Evolutionary conservation across 1,140 invertebrate genomes (phyloP).

Genomic region (Sipha flava): DNA sequence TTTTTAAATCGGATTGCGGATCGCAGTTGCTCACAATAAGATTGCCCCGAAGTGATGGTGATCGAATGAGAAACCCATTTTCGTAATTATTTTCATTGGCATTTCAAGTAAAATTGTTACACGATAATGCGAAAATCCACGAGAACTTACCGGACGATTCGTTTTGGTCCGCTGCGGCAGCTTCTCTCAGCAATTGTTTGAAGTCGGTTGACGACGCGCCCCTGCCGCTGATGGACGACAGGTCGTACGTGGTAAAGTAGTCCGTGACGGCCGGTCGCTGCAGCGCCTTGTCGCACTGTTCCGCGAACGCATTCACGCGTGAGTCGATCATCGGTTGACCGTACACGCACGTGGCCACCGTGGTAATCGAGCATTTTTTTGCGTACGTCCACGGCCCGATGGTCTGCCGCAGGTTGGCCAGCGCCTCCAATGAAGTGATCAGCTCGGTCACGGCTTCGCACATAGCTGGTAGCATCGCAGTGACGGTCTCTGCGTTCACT

Average conservation of each 20-base stretch:
- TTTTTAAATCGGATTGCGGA: too few relatives aligned
- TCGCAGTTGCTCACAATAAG: too few relatives aligned
- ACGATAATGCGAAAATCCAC: too few relatives aligned
- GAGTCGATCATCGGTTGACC: background rate
- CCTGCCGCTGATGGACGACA: background rate
- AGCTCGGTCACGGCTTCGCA: background rate
- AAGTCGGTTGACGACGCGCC: background rate
- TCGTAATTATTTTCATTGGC: too few relatives aligned
- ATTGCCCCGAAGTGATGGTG: too few relatives aligned
- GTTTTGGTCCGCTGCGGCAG: background rate
- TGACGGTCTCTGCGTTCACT: background rate
- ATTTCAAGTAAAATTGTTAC: too few relatives aligned
- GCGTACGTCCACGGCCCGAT: background rate
- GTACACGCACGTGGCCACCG: slow-evolving; percentile 16
- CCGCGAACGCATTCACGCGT: background rate
- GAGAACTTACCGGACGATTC: background rate
- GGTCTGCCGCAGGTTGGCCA: background rate
- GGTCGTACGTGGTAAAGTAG: background rate
- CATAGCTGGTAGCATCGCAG: background rate
- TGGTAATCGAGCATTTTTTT: background rate
- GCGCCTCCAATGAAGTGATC: background rate
- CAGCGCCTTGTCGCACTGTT: background rate
- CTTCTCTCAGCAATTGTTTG: background rate
- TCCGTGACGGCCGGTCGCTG: background rate
- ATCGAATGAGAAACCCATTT: too few relatives aligned